A percentile compares a stretch with the other conserved stretches of the same genome.
These are phyloP conservation scores for Uloborus plumipes DNA, from an alignment of 2,888 invertebrate genomes.

Conservation along the genomic window DNA sequence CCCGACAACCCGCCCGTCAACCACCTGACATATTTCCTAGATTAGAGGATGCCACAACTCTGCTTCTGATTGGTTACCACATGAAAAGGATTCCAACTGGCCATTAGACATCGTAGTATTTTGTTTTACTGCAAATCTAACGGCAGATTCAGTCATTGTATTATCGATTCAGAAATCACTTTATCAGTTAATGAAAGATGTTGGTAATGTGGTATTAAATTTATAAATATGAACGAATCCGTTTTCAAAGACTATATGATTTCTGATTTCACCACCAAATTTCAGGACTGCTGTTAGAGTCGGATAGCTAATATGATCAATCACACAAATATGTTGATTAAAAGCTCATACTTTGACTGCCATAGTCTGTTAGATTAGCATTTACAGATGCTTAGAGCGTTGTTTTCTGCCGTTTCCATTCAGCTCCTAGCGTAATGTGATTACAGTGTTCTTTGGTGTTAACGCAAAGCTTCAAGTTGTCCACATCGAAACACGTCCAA, in stretches of 20 bases:
- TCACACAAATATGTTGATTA: background rate
- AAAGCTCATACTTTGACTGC: constrained; percentile 38
- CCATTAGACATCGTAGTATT: constrained; percentile 26
- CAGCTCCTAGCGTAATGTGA: constrained; percentile 55
- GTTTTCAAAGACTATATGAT: too few species aligned
- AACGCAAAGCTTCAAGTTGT: constrained; percentile 56
- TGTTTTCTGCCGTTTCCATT: constrained; percentile 32
- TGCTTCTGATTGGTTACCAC: constrained; percentile 46
- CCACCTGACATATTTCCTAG: constrained; percentile 33
- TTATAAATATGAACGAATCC: too few species aligned
- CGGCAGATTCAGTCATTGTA: constrained; percentile 44
- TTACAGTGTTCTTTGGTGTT: constrained; percentile 56
- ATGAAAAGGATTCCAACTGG: constrained; percentile 15
- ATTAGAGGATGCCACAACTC: constrained; percentile 36
- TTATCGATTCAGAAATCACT: background rate
- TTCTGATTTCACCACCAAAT: too few species aligned
- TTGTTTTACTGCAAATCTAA: constrained; percentile 42
- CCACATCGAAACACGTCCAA: constrained; percentile 64
- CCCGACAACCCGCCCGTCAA: constrained; percentile 53
- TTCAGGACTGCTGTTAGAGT: too few species aligned
- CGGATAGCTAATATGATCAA: too few species aligned
- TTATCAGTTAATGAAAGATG: too few species aligned
- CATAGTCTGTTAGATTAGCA: constrained; percentile 52
- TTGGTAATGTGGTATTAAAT: too few species aligned
- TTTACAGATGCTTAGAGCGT: constrained; percentile 23